Evolutionary conservation across 1,140 invertebrate genomes (phyloP), one percentile per base, ranked within the genome.

Genomic region (Sinella curviseta): DNA sequence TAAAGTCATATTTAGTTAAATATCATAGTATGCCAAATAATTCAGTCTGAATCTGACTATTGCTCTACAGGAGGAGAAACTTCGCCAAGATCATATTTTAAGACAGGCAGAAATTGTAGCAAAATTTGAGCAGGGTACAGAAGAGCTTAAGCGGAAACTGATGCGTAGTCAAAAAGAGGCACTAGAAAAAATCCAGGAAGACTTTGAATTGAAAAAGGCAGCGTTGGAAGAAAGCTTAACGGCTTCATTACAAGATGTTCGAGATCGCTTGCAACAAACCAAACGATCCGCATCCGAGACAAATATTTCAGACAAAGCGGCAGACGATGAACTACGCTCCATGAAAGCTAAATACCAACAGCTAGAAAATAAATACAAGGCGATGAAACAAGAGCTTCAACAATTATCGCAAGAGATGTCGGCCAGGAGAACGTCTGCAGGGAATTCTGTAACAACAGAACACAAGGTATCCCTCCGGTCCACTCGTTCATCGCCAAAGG

Each of bases 311-410:
- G 36, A 75, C 16, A 35, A 2, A 12, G 1, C 8, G 1, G 16
- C 73, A 14, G 73, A 39, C 35, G 73, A 39, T 17, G 73, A 75
- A 30, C 33, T 75, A 16, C n/a, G 31, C 2, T 3, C 3, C 3
- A 70, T 70, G 65, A 70, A 70, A 16, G 74, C 26, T n/a, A 80
- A 80, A 35, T 82, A 82, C 31, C 31, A 78, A 24, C 4, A 73
- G 24, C 75, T 81, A 14, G 82, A 82, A 57, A 30, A 74, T 4
- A 82, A 82, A 33, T 82, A 82, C 26, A 8, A 14, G n/a, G 30
- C 8, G 30, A 36, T 82, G 20, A 79, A 79, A 36, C 57, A 76
- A 65, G 70, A 78, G 73, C 33, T 39, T 2, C 34, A 48, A 17
- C 34, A 48, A 30, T 48, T 12, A 33, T 34, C 8, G 3, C 39